Conservation (phyloP, 2,113 vertebrate genomes). For the Gnathonemus echidnorhynchus region DNA sequence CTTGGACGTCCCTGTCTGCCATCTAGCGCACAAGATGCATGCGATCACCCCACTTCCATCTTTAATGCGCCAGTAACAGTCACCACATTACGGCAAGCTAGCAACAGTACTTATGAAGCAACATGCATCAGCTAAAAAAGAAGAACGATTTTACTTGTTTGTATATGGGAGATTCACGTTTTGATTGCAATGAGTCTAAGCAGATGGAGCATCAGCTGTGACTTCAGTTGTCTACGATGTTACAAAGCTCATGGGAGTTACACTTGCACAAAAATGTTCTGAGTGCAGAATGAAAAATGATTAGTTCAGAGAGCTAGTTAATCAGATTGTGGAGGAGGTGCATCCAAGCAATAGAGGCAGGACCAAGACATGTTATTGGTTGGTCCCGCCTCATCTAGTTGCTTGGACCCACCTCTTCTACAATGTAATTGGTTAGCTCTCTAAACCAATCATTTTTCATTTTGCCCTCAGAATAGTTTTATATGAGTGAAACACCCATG, state of each 20-base stretch:
- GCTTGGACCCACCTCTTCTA: too few relatives aligned
- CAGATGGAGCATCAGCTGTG: background rate
- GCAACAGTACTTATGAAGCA: background rate
- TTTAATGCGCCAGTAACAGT: background rate
- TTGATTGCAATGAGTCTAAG: background rate
- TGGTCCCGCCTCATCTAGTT: too few relatives aligned
- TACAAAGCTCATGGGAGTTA: background rate
- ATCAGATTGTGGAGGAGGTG: too few relatives aligned
- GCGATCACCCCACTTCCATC: background rate
- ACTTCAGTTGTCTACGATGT: background rate
- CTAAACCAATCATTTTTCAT: too few relatives aligned
- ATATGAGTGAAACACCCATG: too few relatives aligned
- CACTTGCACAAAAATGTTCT: too few relatives aligned
- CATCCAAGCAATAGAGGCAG: too few relatives aligned
- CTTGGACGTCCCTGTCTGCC: conserved; percentile 67
- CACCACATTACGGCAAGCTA: background rate
- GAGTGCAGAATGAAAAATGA: too few relatives aligned
- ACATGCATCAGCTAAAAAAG: background rate
- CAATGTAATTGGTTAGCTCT: too few relatives aligned
- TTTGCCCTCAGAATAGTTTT: too few relatives aligned
- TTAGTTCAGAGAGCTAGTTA: too few relatives aligned
- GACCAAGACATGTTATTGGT: too few relatives aligned
- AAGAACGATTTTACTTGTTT: background rate
- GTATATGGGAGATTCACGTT: background rate
- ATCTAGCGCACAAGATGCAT: conserved; percentile 47